Evolutionary conservation across 2,888 invertebrate species (phyloP).

Genomic region (Euspilapteryx auroguttella): DNA sequence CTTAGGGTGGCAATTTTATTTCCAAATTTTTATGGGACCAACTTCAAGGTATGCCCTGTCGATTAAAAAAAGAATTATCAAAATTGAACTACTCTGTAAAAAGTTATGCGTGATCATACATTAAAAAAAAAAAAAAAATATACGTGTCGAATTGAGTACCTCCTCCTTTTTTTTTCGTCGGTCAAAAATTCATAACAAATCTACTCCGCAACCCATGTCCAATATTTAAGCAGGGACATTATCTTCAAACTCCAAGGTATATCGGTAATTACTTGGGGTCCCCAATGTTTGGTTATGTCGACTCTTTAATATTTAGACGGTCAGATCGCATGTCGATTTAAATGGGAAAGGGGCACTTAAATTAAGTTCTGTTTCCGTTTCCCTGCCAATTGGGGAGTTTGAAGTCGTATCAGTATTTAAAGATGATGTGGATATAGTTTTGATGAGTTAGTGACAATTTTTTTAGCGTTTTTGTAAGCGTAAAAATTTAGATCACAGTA

Average conservation of each 20-base stretch:
- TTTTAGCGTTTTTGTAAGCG: no score
- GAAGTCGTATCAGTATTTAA: neutral
- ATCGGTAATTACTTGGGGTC: conserved; percentile 26
- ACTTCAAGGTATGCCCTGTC: no score
- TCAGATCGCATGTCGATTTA: conserved; percentile 8
- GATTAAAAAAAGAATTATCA: no score
- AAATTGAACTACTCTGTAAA: no score
- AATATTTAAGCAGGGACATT: conserved; percentile 30
- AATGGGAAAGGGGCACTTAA: conserved; percentile 7
- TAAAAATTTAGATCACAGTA: no score
- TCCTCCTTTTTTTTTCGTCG: no score
- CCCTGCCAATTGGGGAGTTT: neutral
- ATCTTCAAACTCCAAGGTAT: conserved; percentile 16
- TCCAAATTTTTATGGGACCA: no score
- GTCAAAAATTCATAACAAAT: neutral
- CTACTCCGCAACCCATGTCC: conserved; percentile 17
- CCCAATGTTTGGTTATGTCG: conserved; percentile 16
- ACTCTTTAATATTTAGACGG: conserved; percentile 22
- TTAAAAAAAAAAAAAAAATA: no score
- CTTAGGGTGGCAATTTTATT: no score
- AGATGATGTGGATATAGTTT: neutral
- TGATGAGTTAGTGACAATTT: no score
- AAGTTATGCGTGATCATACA: no score
- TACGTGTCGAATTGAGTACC: no score
- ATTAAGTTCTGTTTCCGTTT: conserved; percentile 11